Conservation (phyloP, 2,113 vertebrate species). For the Dasyornis broadbenti region DNA sequence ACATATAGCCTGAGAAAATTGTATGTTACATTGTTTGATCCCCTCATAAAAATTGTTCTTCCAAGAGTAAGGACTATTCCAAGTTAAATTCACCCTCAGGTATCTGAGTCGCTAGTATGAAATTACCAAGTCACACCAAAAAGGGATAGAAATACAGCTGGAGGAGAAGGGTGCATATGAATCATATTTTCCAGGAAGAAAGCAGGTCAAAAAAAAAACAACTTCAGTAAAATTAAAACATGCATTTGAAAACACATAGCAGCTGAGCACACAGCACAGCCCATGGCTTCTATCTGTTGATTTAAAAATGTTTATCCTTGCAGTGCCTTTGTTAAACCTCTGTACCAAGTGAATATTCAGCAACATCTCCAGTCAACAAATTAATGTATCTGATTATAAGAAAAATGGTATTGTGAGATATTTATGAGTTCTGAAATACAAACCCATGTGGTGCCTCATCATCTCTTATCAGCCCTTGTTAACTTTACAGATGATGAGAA, state of each 20-base stretch:
- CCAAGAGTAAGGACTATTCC: conserved; percentile 55
- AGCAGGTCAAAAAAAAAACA: conserved; percentile 51
- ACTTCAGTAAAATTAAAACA: conserved; percentile 58
- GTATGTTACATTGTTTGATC: conserved; percentile 25
- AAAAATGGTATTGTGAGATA: conserved; percentile 70
- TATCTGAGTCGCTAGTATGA: conserved; percentile 35
- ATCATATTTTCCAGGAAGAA: conserved; percentile 54
- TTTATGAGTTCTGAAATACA: conserved; percentile 75
- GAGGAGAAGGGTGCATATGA: conserved; percentile 8
- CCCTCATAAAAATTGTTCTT: conserved; percentile 37
- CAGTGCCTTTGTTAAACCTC: conserved; percentile 57
- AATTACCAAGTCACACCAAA: conserved; percentile 51
- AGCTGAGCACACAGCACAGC: neutral
- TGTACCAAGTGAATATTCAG: conserved; percentile 43
- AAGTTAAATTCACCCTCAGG: conserved; percentile 66
- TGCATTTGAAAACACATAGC: conserved; percentile 37
- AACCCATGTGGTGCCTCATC: conserved; percentile 64
- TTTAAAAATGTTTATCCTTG: conserved; percentile 55
- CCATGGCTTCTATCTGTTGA: neutral
- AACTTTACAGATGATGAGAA: conserved; percentile 70
- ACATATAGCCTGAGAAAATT: conserved; percentile 31
- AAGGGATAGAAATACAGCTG: neutral
- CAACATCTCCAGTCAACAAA: conserved; percentile 47
- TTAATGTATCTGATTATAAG: conserved; percentile 72
- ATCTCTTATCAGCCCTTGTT: conserved; percentile 72